Percentiles rank a stretch among this genome's conserved stretches.
Evolutionary conservation across 2,888 invertebrate species (phyloP).

Genomic region (Tridacna gigas): DNA sequence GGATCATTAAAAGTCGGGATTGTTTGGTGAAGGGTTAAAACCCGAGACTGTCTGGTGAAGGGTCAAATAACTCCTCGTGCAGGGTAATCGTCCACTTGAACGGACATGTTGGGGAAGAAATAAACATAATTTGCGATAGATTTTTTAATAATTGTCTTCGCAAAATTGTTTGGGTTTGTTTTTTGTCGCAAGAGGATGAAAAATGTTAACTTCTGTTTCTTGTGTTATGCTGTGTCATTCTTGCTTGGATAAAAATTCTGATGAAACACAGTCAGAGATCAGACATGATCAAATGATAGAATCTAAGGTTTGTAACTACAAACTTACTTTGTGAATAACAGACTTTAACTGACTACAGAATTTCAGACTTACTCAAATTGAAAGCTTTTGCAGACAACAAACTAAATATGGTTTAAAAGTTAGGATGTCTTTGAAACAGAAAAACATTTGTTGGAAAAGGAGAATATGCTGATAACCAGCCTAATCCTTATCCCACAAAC

Average conservation of each 20-base stretch:
- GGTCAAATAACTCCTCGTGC: conserved; percentile 12
- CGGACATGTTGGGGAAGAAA: conserved; percentile 9
- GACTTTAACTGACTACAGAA: too few relatives aligned
- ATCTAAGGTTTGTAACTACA: background rate
- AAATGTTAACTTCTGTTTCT: conserved; percentile 4
- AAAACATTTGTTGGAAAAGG: too few relatives aligned
- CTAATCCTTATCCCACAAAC: background rate
- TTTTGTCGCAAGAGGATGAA: background rate
- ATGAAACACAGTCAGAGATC: background rate
- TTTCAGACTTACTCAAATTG: background rate
- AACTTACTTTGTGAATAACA: background rate
- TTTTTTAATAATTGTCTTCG: conserved; percentile 6
- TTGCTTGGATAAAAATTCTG: conserved; percentile 3
- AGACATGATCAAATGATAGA: background rate
- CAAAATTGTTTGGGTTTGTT: background rate
- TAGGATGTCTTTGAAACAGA: background rate
- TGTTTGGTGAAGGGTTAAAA: conserved; percentile 1
- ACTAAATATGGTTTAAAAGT: background rate
- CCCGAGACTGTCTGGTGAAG: background rate
- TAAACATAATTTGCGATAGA: conserved; percentile 4
- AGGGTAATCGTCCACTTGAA: conserved; percentile 19
- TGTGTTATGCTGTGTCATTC: background rate
- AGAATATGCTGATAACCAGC: background rate
- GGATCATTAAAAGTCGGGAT: background rate
- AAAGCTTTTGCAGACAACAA: background rate